A percentile compares a stretch with the other conserved stretches of the same genome.
These are phyloP conservation scores for Pseudochirops cupreus DNA, from an alignment of 2,797 vertebrate species.

Conservation along the genomic window DNA sequence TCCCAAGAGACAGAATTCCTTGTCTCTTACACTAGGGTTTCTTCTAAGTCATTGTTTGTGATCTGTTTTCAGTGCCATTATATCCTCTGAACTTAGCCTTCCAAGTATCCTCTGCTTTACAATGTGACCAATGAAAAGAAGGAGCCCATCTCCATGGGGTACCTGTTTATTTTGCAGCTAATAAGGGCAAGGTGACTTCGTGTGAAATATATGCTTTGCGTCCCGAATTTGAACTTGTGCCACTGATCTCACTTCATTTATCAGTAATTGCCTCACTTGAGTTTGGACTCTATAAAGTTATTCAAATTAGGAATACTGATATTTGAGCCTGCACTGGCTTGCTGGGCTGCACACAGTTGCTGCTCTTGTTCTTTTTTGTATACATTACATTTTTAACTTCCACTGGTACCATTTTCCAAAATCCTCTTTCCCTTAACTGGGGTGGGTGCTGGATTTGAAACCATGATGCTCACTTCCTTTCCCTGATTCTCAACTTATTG, in stretches of 20 bases:
- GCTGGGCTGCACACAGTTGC: neutral
- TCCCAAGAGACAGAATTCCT: neutral
- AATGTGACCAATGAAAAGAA: neutral
- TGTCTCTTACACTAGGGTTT: neutral
- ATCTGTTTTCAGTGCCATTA: neutral
- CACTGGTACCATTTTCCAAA: neutral
- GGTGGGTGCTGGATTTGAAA: slow-evolving; percentile 35
- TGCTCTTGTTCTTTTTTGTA: slow-evolving; percentile 29
- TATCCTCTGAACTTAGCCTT: neutral
- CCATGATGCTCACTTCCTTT: slow-evolving; percentile 39
- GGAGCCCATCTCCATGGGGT: neutral
- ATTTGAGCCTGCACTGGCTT: neutral
- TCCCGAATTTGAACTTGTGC: slow-evolving; percentile 8
- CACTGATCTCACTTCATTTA: neutral
- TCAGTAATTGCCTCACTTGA: neutral
- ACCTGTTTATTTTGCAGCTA: slow-evolving; percentile 14
- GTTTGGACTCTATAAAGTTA: neutral
- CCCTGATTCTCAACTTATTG: slow-evolving; percentile 74
- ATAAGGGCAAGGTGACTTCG: neutral
- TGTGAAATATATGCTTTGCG: slow-evolving; percentile 47
- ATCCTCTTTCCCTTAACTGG: slow-evolving; percentile 47
- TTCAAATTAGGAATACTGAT: neutral
- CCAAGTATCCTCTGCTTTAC: neutral
- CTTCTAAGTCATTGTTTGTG: neutral
- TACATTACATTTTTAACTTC: slow-evolving; percentile 48